Evolutionary conservation across 2,113 vertebrate genomes (phyloP).

Genomic region (Zosterops lateralis): DNA sequence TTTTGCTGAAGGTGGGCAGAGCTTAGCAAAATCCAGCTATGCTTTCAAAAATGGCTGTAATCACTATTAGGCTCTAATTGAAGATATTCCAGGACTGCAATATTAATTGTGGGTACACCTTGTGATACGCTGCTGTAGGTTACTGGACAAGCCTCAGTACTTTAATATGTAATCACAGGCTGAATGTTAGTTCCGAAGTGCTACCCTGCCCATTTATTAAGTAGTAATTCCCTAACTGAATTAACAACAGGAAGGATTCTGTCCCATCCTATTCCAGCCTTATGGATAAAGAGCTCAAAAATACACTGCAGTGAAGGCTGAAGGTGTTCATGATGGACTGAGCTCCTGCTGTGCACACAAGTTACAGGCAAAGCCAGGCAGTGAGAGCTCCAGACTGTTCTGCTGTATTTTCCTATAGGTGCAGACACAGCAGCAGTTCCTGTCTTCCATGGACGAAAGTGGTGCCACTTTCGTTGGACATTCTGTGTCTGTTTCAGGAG

Average conservation of each 20-base stretch:
- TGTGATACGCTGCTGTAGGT: conserved; percentile 30
- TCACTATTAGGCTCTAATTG: not conserved
- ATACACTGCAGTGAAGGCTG: not conserved
- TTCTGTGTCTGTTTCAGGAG: not conserved
- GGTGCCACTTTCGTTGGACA: not conserved
- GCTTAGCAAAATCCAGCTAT: conserved; percentile 2
- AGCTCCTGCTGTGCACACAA: not conserved
- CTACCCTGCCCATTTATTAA: not conserved
- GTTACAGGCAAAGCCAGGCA: not conserved
- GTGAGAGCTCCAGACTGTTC: not conserved
- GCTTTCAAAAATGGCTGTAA: not conserved
- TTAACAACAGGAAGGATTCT: not conserved
- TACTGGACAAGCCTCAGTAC: conserved; percentile 1
- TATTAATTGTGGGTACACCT: not conserved
- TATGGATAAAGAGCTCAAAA: not conserved
- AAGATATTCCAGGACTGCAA: conserved; percentile 9
- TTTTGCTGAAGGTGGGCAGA: not conserved
- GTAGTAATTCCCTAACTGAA: not conserved
- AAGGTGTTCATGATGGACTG: not conserved
- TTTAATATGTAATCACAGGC: conserved; percentile 18
- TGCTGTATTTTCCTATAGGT: not conserved
- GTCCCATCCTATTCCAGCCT: not conserved
- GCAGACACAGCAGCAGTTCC: not conserved
- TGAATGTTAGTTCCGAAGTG: not conserved
- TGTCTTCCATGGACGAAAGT: not conserved